Conservation (phyloP, 2,797 vertebrate species). For the Notolabrus celidotus region DNA sequence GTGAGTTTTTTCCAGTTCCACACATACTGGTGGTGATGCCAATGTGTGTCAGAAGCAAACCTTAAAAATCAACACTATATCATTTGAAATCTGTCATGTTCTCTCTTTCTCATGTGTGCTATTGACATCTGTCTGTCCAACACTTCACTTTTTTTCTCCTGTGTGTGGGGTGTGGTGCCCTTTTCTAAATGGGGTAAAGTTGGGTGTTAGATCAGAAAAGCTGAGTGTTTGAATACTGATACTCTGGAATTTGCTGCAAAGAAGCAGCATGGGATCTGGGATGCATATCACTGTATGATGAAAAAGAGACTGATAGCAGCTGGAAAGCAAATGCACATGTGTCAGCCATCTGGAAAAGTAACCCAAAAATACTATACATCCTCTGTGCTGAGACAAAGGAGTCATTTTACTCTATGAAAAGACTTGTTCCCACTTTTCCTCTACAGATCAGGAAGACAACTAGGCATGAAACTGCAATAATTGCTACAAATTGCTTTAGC, state of each 20-base stretch:
- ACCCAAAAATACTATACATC: conserved; percentile 70
- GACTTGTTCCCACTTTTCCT: conserved; percentile 30
- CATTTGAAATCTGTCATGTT: not conserved
- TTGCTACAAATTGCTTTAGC: conserved; percentile 9
- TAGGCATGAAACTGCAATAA: conserved; percentile 25
- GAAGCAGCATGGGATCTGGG: conserved; percentile 74
- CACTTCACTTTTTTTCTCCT: conserved; percentile 33
- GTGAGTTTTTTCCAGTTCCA: conserved; percentile 49
- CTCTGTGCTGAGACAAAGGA: conserved; percentile 74
- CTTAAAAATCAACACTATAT: not conserved
- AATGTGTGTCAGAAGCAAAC: conserved; percentile 46
- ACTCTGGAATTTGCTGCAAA: conserved; percentile 72
- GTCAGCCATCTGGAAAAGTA: conserved; percentile 83
- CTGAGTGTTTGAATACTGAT: conserved; percentile 66
- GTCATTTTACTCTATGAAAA: conserved; percentile 70
- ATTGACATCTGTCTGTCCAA: conserved; percentile 1
- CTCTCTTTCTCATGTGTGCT: conserved; percentile 3
- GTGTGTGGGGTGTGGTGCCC: conserved; percentile 34
- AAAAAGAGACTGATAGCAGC: conserved; percentile 78
- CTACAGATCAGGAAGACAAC: conserved; percentile 36
- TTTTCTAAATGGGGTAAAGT: conserved; percentile 71
- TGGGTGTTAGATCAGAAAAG: conserved; percentile 54
- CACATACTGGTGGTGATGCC: conserved; percentile 42
- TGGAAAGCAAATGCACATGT: conserved; percentile 81
- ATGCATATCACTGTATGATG: conserved; percentile 81